Percentiles rank a stretch among this genome's conserved stretches.
These are phyloP conservation scores for Limnephilus lunatus DNA, from an alignment of 2,888 invertebrate species.

Conservation along the genomic window DNA sequence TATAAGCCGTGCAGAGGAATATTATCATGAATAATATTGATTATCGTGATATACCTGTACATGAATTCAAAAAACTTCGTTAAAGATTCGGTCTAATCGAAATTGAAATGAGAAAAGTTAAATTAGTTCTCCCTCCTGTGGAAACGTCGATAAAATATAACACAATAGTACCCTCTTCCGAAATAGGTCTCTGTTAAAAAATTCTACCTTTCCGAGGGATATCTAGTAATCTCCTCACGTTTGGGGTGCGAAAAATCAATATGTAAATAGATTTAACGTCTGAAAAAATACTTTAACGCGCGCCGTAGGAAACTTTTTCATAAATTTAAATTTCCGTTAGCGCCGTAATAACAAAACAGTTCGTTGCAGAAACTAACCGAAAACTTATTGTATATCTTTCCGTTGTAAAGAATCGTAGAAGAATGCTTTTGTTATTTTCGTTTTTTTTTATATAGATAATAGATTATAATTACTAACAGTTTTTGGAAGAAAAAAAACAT, in stretches of 20 bases:
- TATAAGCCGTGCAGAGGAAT: too few species aligned
- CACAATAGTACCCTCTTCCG: background rate
- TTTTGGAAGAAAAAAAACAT: too few species aligned
- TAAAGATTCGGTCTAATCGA: background rate
- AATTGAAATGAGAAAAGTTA: background rate
- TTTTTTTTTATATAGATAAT: too few species aligned
- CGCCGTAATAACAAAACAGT: background rate
- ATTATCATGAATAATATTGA: too few species aligned
- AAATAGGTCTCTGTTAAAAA: background rate
- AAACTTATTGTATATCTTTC: background rate
- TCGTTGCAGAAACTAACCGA: background rate
- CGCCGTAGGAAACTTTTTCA: background rate
- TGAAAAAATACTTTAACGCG: constrained; percentile 2
- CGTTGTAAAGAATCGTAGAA: background rate
- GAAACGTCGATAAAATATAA: background rate
- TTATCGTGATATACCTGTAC: background rate
- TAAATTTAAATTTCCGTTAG: background rate
- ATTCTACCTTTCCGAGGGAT: background rate
- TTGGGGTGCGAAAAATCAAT: constrained; percentile 2
- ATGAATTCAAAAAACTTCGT: background rate
- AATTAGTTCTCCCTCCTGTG: background rate
- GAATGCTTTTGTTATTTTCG: too few species aligned
- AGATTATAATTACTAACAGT: too few species aligned
- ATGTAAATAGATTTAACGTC: background rate
- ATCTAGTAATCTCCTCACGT: background rate